phyloP scores from a whole-genome alignment of 2,888 invertebrate species.

The Xanthorhoe spadicearia region DNA sequence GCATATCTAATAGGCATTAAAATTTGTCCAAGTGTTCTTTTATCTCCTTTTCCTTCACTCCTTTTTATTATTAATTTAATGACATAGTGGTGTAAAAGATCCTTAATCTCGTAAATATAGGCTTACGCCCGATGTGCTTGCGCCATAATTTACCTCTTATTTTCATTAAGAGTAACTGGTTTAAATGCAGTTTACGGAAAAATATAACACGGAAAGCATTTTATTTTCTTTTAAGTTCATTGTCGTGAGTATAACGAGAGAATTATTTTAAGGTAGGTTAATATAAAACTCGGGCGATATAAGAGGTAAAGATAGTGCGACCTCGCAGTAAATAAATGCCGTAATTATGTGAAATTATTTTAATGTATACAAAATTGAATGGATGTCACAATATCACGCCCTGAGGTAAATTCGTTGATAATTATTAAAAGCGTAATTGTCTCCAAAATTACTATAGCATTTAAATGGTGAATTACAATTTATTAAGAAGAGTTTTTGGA shows the following conservation, averaged over 20 bases:
- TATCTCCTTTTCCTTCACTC: conserved; percentile 42
- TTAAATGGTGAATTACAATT: background rate
- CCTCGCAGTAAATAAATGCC: conserved; percentile 77
- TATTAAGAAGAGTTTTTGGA: background rate
- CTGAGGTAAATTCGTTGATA: conserved; percentile 67
- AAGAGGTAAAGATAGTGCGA: conserved; percentile 64
- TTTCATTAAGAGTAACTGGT: conserved; percentile 36
- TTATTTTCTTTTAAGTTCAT: conserved; percentile 72
- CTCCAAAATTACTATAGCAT: background rate
- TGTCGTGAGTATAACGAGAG: conserved; percentile 58
- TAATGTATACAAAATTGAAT: conserved; percentile 78
- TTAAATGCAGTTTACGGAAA: conserved; percentile 50
- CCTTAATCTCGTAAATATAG: conserved; percentile 24
- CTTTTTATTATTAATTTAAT: conserved; percentile 37
- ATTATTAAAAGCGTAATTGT: conserved; percentile 50
- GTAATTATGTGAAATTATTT: conserved; percentile 83
- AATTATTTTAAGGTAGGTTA: conserved; percentile 36
- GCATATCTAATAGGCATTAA: conserved; percentile 52
- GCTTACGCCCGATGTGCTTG: conserved; percentile 18
- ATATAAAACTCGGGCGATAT: conserved; percentile 60
- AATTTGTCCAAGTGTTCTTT: conserved; percentile 49
- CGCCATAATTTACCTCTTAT: conserved; percentile 40
- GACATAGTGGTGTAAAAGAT: conserved; percentile 14
- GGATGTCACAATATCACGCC: conserved; percentile 75
- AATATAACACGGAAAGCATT: conserved; percentile 71